Evolutionary conservation across 2,797 vertebrate species (phyloP).

Genomic region (Fistularia tabacaria): DNA sequence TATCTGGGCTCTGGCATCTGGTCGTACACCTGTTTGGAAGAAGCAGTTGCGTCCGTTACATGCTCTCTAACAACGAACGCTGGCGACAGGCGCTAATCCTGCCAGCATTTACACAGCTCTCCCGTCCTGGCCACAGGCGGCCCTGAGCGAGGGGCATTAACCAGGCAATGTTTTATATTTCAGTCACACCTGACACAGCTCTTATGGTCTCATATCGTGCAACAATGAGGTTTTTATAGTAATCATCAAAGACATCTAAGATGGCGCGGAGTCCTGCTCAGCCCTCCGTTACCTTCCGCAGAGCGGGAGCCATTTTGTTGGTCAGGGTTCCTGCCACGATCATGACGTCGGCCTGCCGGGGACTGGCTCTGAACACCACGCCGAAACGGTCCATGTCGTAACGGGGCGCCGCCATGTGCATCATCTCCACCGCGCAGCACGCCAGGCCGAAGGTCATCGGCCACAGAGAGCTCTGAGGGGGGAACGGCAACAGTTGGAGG

Average conservation of each 20-base stretch:
- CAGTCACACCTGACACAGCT: no score
- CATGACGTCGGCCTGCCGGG: slow-evolving; percentile 94
- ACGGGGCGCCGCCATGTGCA: slow-evolving; percentile 96
- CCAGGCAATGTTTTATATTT: no score
- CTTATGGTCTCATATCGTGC: no score
- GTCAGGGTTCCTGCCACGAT: slow-evolving; percentile 94
- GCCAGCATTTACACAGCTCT: slow-evolving; percentile 35
- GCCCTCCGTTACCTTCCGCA: slow-evolving; percentile 96
- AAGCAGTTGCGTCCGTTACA: slow-evolving; percentile 27
- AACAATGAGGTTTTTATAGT: no score
- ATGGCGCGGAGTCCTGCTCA: no score
- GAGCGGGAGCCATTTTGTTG: slow-evolving; percentile 95
- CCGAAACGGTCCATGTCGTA: slow-evolving; percentile 98
- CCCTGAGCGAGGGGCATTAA: background rate
- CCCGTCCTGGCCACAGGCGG: no score
- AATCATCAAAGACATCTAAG: no score
- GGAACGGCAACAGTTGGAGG: background rate
- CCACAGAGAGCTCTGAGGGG: slow-evolving; percentile 91
- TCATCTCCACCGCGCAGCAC: slow-evolving; percentile 98
- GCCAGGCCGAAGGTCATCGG: slow-evolving; percentile 98
- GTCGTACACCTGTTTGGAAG: slow-evolving; percentile 86
- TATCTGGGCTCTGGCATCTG: slow-evolving; percentile 98
- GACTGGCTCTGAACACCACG: slow-evolving; percentile 94
- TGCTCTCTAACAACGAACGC: slow-evolving; percentile 40
- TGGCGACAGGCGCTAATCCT: slow-evolving; percentile 46